A percentile compares a stretch with the other conserved stretches of the same genome.
phyloP scores from a whole-genome alignment of 92 coral and sea anemone genomes.

The Plumapathes pennacea region DNA sequence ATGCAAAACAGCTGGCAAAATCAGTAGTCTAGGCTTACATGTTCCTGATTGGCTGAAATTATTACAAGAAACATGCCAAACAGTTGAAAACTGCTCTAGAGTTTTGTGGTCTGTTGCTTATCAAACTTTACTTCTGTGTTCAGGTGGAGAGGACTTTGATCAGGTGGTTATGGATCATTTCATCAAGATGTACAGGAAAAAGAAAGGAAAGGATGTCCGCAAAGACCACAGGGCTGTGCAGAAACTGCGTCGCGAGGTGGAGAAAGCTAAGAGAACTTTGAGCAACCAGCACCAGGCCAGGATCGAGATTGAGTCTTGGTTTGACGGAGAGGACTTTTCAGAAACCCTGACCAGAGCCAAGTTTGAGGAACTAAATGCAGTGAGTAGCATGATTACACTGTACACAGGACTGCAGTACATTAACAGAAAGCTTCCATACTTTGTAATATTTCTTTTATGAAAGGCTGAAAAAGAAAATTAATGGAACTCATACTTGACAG shows the following conservation, averaged over 20 bases:
- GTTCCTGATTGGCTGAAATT: not conserved
- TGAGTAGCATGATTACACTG: no score
- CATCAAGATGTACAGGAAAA: slow-evolving; percentile 95
- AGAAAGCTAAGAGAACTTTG: slow-evolving; percentile 96
- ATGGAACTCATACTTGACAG: not conserved
- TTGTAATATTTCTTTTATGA: no score
- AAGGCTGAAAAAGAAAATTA: not conserved
- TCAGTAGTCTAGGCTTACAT: not conserved
- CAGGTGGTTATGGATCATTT: slow-evolving; percentile 95
- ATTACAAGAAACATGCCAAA: no score
- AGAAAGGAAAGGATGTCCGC: slow-evolving; percentile 98
- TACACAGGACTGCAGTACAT: no score
- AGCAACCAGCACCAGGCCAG: slow-evolving; percentile 99
- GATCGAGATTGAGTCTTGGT: slow-evolving; percentile 94
- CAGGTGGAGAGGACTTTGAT: slow-evolving; percentile 99
- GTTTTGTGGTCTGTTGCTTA: not conserved
- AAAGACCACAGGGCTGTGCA: slow-evolving; percentile 99
- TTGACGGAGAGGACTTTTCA: slow-evolving; percentile 98
- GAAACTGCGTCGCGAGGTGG: slow-evolving; percentile 98
- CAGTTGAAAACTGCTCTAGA: no score
- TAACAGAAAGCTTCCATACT: no score
- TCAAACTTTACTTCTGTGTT: not conserved
- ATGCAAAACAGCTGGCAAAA: no score
- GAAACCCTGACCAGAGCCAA: slow-evolving; percentile 94
- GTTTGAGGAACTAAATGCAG: slow-evolving; percentile 91